Conservation (phyloP, 2,797 vertebrate species). For the Tenualosa ilisha region DNA sequence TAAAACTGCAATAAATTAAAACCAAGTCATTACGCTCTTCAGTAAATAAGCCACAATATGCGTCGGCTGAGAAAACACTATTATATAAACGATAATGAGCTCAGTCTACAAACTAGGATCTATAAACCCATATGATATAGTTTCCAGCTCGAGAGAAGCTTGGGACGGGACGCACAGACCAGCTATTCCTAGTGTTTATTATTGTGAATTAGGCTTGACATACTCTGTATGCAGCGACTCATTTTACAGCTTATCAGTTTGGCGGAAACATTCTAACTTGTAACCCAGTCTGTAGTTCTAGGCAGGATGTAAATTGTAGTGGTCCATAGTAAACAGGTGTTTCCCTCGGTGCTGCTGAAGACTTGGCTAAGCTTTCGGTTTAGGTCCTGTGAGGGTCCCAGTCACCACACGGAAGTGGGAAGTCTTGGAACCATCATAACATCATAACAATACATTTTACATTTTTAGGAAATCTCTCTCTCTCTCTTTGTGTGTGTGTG, state of each 20-base stretch:
- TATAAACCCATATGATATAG: not conserved
- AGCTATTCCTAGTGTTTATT: conserved; percentile 9
- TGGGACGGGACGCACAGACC: not conserved
- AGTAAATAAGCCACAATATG: conserved; percentile 16
- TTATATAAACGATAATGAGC: conserved; percentile 5
- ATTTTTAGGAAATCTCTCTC: not conserved
- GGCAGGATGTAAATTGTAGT: conserved; percentile 68
- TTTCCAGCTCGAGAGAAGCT: not conserved
- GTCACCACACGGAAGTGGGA: conserved; percentile 22
- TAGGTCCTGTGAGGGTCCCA: conserved; percentile 24
- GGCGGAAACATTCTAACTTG: conserved; percentile 57
- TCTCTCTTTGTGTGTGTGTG: not conserved
- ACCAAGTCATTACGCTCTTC: not conserved
- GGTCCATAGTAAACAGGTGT: conserved; percentile 78
- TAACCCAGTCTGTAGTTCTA: conserved; percentile 55
- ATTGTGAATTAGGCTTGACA: conserved; percentile 29
- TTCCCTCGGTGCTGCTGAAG: conserved; percentile 57
- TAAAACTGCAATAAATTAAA: conserved; percentile 4
- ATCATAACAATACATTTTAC: not conserved
- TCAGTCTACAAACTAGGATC: not conserved
- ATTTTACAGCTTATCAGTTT: conserved; percentile 44
- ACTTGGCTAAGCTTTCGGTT: conserved; percentile 30
- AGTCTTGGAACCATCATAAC: conserved; percentile 16
- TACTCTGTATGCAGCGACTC: conserved; percentile 30
- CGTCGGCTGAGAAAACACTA: not conserved